phyloP scores from a whole-genome alignment of 1,140 invertebrate species.

The Hypothenemus hampei region DNA sequence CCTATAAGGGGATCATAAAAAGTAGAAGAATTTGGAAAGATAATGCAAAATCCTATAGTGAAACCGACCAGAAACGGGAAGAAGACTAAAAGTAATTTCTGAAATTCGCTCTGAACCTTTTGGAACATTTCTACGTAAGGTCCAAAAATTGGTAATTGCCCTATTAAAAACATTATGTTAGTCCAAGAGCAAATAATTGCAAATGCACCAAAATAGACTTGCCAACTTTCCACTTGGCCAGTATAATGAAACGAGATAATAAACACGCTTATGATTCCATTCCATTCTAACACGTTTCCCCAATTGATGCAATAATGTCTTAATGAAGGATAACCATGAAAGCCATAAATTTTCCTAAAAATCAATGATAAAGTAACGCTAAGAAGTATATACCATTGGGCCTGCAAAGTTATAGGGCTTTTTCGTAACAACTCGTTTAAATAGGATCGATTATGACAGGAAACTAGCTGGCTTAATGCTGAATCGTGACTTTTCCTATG shows the following conservation, averaged over 20 bases:
- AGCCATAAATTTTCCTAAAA: conserved; percentile 68
- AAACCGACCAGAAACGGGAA: conserved; percentile 77
- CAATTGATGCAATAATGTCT: conserved; percentile 72
- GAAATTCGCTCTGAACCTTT: conserved; percentile 76
- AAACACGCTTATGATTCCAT: conserved; percentile 73
- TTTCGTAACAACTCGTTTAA: conserved; percentile 62
- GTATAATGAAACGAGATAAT: conserved; percentile 72
- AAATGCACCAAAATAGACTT: conserved; percentile 74
- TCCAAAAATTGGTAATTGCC: conserved; percentile 76
- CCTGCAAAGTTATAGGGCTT: conserved; percentile 65
- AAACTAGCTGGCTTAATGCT: conserved; percentile 49
- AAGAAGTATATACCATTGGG: conserved; percentile 71
- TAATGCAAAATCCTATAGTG: conserved; percentile 77
- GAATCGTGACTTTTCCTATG: conserved; percentile 61
- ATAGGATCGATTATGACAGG: conserved; percentile 67
- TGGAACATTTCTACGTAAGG: conserved; percentile 84
- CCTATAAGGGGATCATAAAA: conserved; percentile 72
- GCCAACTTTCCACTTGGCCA: conserved; percentile 70
- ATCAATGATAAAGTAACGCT: conserved; percentile 68
- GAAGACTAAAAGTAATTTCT: conserved; percentile 75
- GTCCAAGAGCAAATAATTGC: conserved; percentile 77
- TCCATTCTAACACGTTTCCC: conserved; percentile 80
- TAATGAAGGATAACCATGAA: conserved; percentile 67
- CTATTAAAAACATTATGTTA: conserved; percentile 80
- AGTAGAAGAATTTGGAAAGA: conserved; percentile 71